phyloP scores from a whole-genome alignment of 2,797 vertebrate genomes.

The Bufotes viridis region DNA sequence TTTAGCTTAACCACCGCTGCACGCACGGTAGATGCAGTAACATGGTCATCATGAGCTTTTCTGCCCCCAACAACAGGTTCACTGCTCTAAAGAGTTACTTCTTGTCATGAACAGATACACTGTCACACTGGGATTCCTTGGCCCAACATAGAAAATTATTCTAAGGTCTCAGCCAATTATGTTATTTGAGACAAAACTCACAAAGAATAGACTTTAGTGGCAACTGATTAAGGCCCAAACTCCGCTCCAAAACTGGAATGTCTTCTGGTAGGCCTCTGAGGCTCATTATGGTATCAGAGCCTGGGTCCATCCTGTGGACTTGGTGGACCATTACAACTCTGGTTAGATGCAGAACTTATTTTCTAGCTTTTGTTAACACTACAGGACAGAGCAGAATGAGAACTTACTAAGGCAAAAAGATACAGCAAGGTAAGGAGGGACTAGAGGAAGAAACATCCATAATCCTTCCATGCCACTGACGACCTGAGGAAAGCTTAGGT shows the following conservation, averaged over 20 bases:
- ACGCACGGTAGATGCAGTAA: not conserved
- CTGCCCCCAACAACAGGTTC: not conserved
- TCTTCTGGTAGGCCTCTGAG: not conserved
- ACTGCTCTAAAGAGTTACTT: no score
- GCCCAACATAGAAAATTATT: not conserved
- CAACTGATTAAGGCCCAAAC: not conserved
- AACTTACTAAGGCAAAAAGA: not conserved
- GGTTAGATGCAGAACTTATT: not conserved
- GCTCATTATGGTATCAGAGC: not conserved
- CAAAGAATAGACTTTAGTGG: not conserved
- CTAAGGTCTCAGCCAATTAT: not conserved
- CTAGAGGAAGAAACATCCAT: not conserved
- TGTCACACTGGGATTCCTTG: no score
- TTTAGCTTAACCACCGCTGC: not conserved
- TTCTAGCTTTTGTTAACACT: not conserved
- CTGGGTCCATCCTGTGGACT: not conserved
- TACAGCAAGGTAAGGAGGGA: not conserved
- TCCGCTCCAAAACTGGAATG: not conserved
- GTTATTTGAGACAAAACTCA: not conserved
- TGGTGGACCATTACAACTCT: not conserved
- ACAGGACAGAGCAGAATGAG: not conserved
- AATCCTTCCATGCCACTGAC: not conserved
- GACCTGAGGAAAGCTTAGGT: not conserved
- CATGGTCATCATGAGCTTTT: not conserved
- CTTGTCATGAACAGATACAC: no score